phyloP scores from a whole-genome alignment of 2,113 vertebrate species.

The Jacana jacana region DNA sequence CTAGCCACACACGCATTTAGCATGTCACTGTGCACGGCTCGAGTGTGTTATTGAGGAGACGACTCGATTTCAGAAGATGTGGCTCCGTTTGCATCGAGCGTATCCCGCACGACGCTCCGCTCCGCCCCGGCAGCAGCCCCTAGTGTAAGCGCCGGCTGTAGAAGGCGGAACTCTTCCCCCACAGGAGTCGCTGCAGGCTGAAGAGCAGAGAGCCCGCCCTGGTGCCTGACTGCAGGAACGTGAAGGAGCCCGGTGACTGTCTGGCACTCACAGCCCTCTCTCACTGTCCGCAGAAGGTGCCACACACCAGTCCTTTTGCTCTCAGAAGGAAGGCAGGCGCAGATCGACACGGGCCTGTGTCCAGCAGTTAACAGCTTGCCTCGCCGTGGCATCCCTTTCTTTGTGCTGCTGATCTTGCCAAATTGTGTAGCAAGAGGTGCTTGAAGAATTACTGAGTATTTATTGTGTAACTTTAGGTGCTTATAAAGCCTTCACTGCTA shows the following conservation, averaged over 20 bases:
- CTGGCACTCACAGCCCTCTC: neutral
- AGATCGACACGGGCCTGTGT: neutral
- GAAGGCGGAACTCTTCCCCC: neutral
- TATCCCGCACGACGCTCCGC: neutral
- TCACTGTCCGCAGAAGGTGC: neutral
- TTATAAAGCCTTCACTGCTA: conserved; percentile 26
- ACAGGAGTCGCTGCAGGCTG: neutral
- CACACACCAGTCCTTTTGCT: neutral
- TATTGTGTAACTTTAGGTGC: conserved; percentile 44
- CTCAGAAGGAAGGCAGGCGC: neutral
- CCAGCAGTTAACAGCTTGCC: neutral
- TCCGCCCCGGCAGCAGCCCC: neutral
- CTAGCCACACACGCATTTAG: neutral
- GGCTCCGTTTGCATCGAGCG: neutral
- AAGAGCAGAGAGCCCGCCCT: neutral
- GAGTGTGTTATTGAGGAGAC: neutral
- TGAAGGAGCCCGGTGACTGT: neutral
- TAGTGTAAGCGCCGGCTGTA: neutral
- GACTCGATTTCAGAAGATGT: neutral
- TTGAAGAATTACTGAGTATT: conserved; percentile 29
- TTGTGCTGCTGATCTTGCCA: conserved; percentile 29
- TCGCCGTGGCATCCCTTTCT: neutral
- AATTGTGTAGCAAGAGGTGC: conserved; percentile 28
- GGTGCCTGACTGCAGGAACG: neutral
- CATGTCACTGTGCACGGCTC: neutral